Evolutionary conservation across 2,113 vertebrate species (phyloP), one percentile per base, ranked within the genome.

Genomic region (Prionailurus viverrinus): DNA sequence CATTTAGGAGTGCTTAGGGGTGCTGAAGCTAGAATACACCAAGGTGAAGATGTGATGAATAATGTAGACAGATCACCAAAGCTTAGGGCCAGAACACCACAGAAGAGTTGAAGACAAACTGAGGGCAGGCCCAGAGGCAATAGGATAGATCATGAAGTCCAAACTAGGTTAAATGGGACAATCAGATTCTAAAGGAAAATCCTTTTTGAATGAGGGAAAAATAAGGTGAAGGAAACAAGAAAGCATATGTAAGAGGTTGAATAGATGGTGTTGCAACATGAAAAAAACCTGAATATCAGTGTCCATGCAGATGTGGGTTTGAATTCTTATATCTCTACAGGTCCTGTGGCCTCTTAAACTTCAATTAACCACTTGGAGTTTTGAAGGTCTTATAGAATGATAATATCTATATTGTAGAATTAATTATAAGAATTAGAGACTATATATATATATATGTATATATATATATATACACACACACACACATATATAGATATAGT

Each of bases 151-250:
- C 84, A 78, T 0, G 3, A 93, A 39, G 29, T 73, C 53, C 55
- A 92, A 87, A 13, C 23, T 31, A 71, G n/a, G 63, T 4, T n/a
- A 39, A 88, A 5, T 15, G 33, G 74, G 69, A 63, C 19, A 53
- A 79, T 51, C n/a, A 73, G 16, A 83, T 84, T 63, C 73, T 85
- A 76, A 69, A 85, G 73, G 93, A 93, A 82, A 87, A 58, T 41
- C 25, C 19, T 48, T 84, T 27, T 48, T 9, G 39, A 95, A 85
- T 82, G 45, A 76, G 27, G 27, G 23, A 69, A 69, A 83, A 92
- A 12, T 48, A 94, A 91, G 41, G 29, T 58, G 9, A 89, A 96
- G 15, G 13, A 94, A 89, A 92, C 14, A 71, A 86, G 21, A 85
- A 92, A 69, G 48, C 7, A 39, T 16, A 96, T 39, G 13, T 48